phyloP scores from a whole-genome alignment of 2,113 vertebrate genomes.

The Sapajus apella region DNA sequence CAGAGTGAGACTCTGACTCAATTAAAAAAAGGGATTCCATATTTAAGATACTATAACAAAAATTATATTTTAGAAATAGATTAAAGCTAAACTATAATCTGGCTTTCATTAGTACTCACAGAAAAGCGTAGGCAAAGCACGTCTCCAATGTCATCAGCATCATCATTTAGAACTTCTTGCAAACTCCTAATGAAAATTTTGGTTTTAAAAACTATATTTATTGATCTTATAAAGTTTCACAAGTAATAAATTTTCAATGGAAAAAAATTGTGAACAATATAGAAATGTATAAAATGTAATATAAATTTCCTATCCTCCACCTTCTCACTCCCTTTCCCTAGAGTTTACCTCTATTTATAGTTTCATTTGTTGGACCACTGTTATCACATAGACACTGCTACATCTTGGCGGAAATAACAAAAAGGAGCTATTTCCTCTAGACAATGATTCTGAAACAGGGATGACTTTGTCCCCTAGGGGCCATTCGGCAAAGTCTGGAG shows the following conservation, averaged over 20 bases:
- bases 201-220: constrained; percentile 40
- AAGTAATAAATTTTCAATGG: not conserved
- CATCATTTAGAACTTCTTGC: constrained; percentile 81
- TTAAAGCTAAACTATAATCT: constrained; percentile 24
- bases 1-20: too few relatives aligned
- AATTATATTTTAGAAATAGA: not conserved
- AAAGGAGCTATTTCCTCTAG: not conserved
- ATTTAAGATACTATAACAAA: constrained; percentile 30
- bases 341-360: not conserved
- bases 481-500: not conserved
- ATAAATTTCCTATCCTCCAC: not conserved
- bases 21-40: not conserved
- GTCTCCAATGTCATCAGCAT: constrained; percentile 63
- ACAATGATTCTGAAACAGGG: not conserved
- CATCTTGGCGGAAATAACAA: not conserved
- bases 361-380: not conserved
- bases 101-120: constrained; percentile 79
- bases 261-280: not conserved
- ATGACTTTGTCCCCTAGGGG: not conserved
- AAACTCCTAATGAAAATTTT: constrained; percentile 79
- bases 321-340: not conserved
- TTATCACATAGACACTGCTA: not conserved
- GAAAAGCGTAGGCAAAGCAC: constrained; percentile 70
- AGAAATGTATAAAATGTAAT: not conserved
- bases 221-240: not conserved